A percentile compares a stretch with the other conserved stretches of the same genome.
Evolutionary conservation across 2,797 vertebrate genomes (phyloP).

Genomic region (Pseudocheirus occidentalis): DNA sequence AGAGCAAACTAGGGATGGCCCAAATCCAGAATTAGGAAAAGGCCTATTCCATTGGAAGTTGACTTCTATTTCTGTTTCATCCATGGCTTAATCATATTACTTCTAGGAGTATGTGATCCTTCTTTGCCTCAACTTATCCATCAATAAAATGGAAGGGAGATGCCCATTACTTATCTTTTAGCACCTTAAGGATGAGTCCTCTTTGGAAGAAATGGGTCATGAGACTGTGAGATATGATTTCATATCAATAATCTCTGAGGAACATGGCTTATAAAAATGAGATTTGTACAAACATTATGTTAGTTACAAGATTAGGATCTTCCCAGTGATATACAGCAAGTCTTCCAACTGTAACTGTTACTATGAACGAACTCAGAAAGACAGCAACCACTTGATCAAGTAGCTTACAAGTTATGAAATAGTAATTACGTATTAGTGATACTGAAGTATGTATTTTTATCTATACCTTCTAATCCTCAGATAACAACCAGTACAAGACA

Average conservation of each 20-base stretch:
- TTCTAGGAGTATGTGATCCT: not conserved
- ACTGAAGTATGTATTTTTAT: slow-evolving; percentile 4
- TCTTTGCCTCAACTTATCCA: not conserved
- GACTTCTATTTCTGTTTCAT: not conserved
- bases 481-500: not conserved
- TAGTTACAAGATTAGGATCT: slow-evolving; percentile 50
- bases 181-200: not conserved
- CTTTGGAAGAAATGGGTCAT: slow-evolving; percentile 38
- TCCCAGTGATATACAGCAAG: slow-evolving; percentile 25
- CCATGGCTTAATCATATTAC: not conserved
- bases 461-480: not conserved
- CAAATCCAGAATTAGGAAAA: slow-evolving; percentile 5
- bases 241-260: slow-evolving; percentile 47
- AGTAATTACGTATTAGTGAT: not conserved
- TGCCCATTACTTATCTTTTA: not conserved
- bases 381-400: not conserved
- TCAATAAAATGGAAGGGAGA: not conserved
- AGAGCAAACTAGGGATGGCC: not conserved
- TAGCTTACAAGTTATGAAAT: not conserved
- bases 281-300: slow-evolving; percentile 23
- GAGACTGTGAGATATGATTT: slow-evolving; percentile 48
- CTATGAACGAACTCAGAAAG: slow-evolving; percentile 16
- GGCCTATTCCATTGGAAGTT: not conserved
- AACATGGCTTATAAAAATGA: slow-evolving; percentile 47
- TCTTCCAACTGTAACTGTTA: slow-evolving; percentile 12